Evolutionary conservation across 2,113 vertebrate species (phyloP).

Genomic region (Rattus rattus): DNA sequence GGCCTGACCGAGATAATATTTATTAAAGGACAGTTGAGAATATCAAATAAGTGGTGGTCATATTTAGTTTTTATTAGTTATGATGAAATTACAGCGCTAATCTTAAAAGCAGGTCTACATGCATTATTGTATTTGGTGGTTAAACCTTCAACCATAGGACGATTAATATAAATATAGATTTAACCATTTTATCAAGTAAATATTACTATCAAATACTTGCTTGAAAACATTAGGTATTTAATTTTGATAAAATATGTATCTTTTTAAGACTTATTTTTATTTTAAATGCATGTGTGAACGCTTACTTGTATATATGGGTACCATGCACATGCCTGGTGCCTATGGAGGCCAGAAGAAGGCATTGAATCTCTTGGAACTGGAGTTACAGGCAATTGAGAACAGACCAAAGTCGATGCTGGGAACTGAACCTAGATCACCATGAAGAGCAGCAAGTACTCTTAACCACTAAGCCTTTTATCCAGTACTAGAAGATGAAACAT

Average conservation of each 20-base stretch:
- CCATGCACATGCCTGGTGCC: not conserved
- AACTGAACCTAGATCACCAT: not conserved
- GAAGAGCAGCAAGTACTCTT: not conserved
- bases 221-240: constrained; percentile 4
- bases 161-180: constrained; percentile 5
- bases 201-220: constrained; percentile 46
- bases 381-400: not conserved
- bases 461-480: not conserved
- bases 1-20: not conserved
- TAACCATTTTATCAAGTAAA: constrained; percentile 11
- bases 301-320: not conserved
- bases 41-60: not conserved
- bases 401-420: not conserved
- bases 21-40: not conserved
- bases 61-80: not conserved
- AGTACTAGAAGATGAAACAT: constrained; percentile 22
- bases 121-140: constrained; percentile 31
- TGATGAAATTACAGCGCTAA: not conserved
- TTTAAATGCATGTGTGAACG: not conserved
- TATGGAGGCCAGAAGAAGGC: not conserved
- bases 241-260: not conserved
- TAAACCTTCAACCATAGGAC: not conserved
- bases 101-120: not conserved
- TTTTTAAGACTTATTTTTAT: not conserved
- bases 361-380: not conserved